Evolutionary conservation across 2,888 invertebrate species (phyloP), one percentile per base, ranked within the genome.

Genomic region (Lamellibrachia satsuma): DNA sequence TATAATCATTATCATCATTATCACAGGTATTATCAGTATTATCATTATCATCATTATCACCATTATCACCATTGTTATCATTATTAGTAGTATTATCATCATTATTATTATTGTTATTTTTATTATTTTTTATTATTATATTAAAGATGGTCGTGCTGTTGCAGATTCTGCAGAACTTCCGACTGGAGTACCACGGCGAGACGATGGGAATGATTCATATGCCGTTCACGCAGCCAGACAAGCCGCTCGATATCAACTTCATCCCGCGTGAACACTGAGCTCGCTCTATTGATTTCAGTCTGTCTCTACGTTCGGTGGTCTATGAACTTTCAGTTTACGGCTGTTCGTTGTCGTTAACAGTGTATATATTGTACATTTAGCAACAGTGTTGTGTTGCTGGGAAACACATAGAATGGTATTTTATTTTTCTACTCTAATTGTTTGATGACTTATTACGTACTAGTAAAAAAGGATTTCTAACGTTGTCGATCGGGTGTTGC

Each of bases 141-240:
- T 75, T 15, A 75, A 22, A 15, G 22, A 22, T 55, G 90, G 57
- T 57, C 7, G 4, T 75, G 92, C 92, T 90, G 92, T 93, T 94
- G 9, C 94, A 96, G 96, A 95, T 96, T 92, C 94, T 97, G 11
- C 96, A 96, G 93, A 96, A 96, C 52, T 97, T 97, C 95, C 95
- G 95, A 60, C 95, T 97, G 51, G 95, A 96, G 92, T 96, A 97
- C 93, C 94, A 95, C 90, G 95, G 95, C 91, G 95, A 95, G 15
- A 95, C 95, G 9, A 95, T 97, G 93, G 96, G 96, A 90, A 97
- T 97, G 93, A 95, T 96, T 2, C 96, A 97, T 93, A 96, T 97
- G 94, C 97, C 97, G 1, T 96, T 97, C 90, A 95, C 97, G 93
- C 96, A 97, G 93, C 97, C 97, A 7, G 96, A 97, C 94, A 94